Conservation (phyloP, 2,888 invertebrate genomes). For the Apoda limacodes region DNA sequence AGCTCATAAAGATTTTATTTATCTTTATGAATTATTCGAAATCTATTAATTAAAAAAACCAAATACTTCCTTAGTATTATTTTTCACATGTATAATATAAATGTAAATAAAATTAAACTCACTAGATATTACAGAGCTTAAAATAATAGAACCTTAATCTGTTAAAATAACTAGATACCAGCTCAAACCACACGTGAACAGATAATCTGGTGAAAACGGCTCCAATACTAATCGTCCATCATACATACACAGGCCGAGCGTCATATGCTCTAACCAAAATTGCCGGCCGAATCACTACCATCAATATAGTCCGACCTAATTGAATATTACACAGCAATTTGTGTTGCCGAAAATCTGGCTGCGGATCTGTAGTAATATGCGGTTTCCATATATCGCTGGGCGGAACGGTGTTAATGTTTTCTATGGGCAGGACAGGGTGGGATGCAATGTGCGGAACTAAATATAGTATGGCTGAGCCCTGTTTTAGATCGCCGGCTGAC, state of each 20-base stretch:
- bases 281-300: conserved; percentile 45
- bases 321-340: conserved; percentile 68
- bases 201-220: too few relatives aligned
- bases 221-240: conserved; percentile 61
- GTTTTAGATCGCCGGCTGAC: conserved; percentile 50
- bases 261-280: conserved; percentile 65
- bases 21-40: too few relatives aligned
- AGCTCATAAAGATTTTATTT: too few relatives aligned
- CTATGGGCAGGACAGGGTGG: conserved; percentile 48
- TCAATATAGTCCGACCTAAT: conserved; percentile 63
- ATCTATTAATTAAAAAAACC: too few relatives aligned
- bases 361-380: conserved; percentile 43
- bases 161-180: too few relatives aligned
- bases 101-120: too few relatives aligned
- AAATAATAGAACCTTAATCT: too few relatives aligned
- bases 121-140: too few relatives aligned
- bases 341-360: conserved; percentile 66
- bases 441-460: conserved; percentile 61
- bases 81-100: too few relatives aligned
- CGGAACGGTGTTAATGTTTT: conserved; percentile 53
- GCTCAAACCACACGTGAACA: too few relatives aligned
- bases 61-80: too few relatives aligned
- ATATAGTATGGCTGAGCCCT: conserved; percentile 38
- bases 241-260: conserved; percentile 35
- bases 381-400: conserved; percentile 56